Evolutionary conservation across 2,888 invertebrate genomes (phyloP).

Genomic region (Tanaodytes sp.): DNA sequence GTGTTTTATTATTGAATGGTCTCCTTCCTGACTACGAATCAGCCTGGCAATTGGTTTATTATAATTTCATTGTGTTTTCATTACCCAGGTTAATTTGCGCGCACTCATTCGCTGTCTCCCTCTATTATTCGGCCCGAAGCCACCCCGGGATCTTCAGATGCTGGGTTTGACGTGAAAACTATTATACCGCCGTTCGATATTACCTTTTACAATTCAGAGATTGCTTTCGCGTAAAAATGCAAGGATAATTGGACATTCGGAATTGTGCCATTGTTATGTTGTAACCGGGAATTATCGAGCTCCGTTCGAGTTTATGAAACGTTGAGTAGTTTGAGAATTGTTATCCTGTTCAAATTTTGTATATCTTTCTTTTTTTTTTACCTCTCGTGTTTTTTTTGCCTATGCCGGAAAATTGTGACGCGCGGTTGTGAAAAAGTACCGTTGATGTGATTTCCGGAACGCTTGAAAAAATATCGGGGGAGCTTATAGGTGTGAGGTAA

Average conservation of each 20-base stretch:
- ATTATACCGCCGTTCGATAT: conserved; percentile 43
- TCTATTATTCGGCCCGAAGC: conserved; percentile 62
- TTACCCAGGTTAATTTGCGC: conserved; percentile 70
- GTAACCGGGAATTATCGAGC: conserved; percentile 11
- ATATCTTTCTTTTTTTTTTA: too few species aligned
- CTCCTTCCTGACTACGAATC: conserved; percentile 69
- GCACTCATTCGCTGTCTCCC: conserved; percentile 63
- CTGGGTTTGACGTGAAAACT: conserved; percentile 53
- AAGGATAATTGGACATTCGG: too few species aligned
- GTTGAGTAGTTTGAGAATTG: not conserved
- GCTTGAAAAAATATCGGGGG: conserved; percentile 47
- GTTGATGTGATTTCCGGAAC: conserved; percentile 50
- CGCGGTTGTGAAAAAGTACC: conserved; percentile 59
- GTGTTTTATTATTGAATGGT: conserved; percentile 72
- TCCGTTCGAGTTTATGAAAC: conserved; percentile 34
- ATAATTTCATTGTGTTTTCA: conserved; percentile 73
- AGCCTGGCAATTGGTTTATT: conserved; percentile 72
- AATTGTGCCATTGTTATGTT: too few species aligned
- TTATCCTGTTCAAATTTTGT: too few species aligned
- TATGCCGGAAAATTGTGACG: too few species aligned
- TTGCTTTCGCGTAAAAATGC: conserved; percentile 48
- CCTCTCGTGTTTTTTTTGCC: too few species aligned
- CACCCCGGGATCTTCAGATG: conserved; percentile 52
- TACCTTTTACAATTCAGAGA: conserved; percentile 44
- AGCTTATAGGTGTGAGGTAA: conserved; percentile 46